Evolutionary conservation across 1,140 invertebrate species (phyloP).

Genomic region (Euglossa dilemma): DNA sequence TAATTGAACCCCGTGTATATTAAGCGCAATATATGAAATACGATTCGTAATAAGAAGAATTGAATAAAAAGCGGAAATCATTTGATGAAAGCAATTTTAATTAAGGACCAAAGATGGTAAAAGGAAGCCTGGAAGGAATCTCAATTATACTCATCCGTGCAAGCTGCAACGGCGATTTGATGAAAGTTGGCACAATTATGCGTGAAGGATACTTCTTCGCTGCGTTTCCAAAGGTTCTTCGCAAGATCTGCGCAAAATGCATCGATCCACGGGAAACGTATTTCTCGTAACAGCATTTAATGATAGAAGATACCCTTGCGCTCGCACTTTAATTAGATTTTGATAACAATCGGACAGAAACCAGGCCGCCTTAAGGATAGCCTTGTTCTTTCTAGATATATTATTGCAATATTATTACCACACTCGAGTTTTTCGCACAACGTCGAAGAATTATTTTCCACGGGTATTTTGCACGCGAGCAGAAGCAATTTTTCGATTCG

Average conservation of each 20-base stretch:
- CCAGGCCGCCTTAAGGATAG: background rate
- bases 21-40: background rate
- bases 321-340: background rate
- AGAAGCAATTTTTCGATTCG: background rate
- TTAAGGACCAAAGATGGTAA: constrained; percentile 22
- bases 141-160: constrained; percentile 6
- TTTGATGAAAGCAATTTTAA: constrained; percentile 28
- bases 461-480: no score
- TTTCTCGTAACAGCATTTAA: background rate
- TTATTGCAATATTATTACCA: background rate
- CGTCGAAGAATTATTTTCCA: background rate
- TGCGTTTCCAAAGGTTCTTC: background rate
- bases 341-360: background rate
- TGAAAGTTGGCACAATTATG: constrained; percentile 43
- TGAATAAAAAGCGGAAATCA: constrained; percentile 15
- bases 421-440: background rate
- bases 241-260: background rate
- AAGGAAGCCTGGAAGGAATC: constrained; percentile 12
- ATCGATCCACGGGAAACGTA: no score
- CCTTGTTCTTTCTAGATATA: background rate
- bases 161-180: background rate
- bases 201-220: constrained; percentile 12
- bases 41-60: background rate
- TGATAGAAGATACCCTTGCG: background rate
- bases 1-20: background rate